Base-by-base conservation (phyloP, 2,113 vertebrate genomes). In the Jacana jacana region DNA sequence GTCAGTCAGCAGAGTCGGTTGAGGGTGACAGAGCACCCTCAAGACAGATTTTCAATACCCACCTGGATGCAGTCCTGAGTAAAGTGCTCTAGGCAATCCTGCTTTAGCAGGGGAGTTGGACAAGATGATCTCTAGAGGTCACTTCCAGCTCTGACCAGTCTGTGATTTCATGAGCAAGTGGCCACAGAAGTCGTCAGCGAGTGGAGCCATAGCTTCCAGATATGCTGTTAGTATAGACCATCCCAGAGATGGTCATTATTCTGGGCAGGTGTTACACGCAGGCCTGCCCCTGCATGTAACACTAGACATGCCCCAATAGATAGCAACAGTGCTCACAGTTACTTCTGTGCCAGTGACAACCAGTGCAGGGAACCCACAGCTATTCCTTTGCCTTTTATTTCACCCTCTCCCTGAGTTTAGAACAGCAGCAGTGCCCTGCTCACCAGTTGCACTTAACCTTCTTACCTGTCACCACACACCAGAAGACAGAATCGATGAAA, bases 281-380 rank as follows among this genome's bases (percentile, higher is more conserved):
- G 71, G 33, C 13, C 33, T 69, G n/a, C n/a, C n/a, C n/a, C n/a
- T n/a, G n/a, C n/a, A n/a, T n/a, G n/a, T n/a, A n/a, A n/a, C n/a
- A n/a, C n/a, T n/a, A n/a, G n/a, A n/a, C n/a, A 3, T 20, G 39
- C 3, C 28, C 37, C 8, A 3, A 20, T 4, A 46, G 52, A 27
- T 2, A 66, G 30, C 35, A 39, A 1, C 0, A 39, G 25, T 1
- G 4, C n/a, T 54, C 57, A 17, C 1, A 25, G 72, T 18, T 54
- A 25, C 17, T 58, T 28, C 60, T 9, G 4, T 31, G 60, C 12
- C 51, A 81, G 5, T 6, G 16, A 7, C 24, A 54, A 5, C 30
- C n/a, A 16, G 4, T 3, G 15, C 2, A 60, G 49, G 12, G 54
- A 76, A 15, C 14, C 37, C 46, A 49, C 30, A 61, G 13, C 60